Conservation (phyloP, 2,888 invertebrate genomes). For the Horisme vitalbata region DNA sequence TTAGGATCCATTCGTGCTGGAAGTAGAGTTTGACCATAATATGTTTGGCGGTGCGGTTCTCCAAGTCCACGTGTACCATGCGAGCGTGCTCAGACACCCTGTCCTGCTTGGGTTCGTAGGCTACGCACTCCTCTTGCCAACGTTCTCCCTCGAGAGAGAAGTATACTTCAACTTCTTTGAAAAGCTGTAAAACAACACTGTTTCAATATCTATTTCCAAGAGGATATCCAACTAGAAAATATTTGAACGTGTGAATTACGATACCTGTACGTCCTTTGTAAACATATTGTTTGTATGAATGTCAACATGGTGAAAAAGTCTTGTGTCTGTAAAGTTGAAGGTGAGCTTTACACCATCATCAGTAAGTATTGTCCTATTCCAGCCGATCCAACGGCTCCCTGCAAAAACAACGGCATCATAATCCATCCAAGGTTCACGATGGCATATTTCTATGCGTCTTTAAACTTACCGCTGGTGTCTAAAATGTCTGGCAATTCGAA, state of each 20-base stretch:
- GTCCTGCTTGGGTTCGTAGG: constrained; percentile 83
- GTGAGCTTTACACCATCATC: constrained; percentile 87
- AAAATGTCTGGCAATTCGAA: constrained; percentile 83
- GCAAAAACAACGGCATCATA: constrained; percentile 27
- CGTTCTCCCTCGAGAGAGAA: constrained; percentile 91
- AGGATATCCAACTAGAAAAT: background rate
- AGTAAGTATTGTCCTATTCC: constrained; percentile 87
- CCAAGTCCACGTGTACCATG: constrained; percentile 88
- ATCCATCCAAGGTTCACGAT: background rate
- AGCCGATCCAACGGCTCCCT: constrained; percentile 93
- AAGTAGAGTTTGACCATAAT: constrained; percentile 90
- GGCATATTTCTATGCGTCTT: background rate
- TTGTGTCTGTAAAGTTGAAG: constrained; percentile 90
- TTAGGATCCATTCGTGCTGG: constrained; percentile 92
- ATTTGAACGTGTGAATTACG: background rate
- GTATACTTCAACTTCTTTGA: constrained; percentile 88
- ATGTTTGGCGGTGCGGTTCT: constrained; percentile 88
- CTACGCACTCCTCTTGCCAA: constrained; percentile 87
- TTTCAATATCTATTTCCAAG: background rate
- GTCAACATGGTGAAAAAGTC: constrained; percentile 88
- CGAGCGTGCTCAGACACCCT: constrained; percentile 81
- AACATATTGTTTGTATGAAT: constrained; percentile 92
- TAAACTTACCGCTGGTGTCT: constrained; percentile 80
- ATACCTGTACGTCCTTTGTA: constrained; percentile 90
- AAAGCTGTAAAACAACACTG: constrained; percentile 80